These are phyloP conservation scores for Rhingia campestris DNA, from an alignment of 2,888 invertebrate species.

Conservation along the genomic window DNA sequence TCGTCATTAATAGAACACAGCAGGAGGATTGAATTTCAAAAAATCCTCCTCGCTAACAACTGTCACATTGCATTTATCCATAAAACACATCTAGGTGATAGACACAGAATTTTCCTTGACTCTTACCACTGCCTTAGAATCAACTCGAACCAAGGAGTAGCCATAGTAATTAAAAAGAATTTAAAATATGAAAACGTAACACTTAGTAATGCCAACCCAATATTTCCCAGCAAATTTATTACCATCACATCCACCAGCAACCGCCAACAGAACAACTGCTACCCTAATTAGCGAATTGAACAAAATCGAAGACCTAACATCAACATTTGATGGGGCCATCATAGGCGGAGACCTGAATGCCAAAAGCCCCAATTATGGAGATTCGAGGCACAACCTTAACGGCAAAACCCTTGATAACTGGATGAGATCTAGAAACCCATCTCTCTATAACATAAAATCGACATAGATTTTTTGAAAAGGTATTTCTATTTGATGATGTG, in stretches of 20 bases:
- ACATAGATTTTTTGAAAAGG: constrained; percentile 63
- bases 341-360: too few relatives aligned
- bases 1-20: neutral
- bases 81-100: neutral
- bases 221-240: too few relatives aligned
- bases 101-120: neutral
- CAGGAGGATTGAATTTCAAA: constrained; percentile 4
- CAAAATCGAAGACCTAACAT: too few relatives aligned
- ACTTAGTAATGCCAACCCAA: too few relatives aligned
- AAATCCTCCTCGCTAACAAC: constrained; percentile 8
- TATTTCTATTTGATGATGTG: constrained; percentile 1
- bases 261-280: too few relatives aligned
- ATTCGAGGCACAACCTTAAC: too few relatives aligned
- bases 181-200: neutral
- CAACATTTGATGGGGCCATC: too few relatives aligned
- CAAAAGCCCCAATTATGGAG: too few relatives aligned
- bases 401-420: neutral
- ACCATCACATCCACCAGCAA: too few relatives aligned
- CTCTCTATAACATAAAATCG: too few relatives aligned
- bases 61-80: neutral
- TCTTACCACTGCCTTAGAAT: neutral
- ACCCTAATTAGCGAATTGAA: too few relatives aligned
- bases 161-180: neutral
- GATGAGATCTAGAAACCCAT: too few relatives aligned
- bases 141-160: neutral